Evolutionary conservation across 2,113 vertebrate genomes (phyloP), one percentile per base, ranked within the genome.

Genomic region (Fregetta grallaria): DNA sequence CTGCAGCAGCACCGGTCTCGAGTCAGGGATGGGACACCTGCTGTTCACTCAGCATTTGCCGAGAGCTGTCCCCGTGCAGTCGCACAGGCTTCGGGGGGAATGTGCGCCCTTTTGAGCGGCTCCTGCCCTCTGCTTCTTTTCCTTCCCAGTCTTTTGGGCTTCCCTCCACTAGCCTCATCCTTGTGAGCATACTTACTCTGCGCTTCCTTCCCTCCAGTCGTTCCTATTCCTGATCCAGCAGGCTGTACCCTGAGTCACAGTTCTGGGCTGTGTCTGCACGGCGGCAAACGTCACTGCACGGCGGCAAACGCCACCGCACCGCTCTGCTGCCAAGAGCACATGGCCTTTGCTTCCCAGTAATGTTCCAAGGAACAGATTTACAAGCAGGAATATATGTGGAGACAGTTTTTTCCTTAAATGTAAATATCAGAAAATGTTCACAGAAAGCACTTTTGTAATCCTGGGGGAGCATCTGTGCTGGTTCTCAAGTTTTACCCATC

Each of bases 81-180:
- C 6, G 1, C 34, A 3, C 11, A 19, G 22, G 5, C 44, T 50
- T 14, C 2, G 3, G 66, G 27, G n/a, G 29, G 10, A 86, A 34
- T 3, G 9, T 27, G 47, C 0, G 2, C 18, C 18, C 40, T n/a
- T 47, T 40, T 0, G 3, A 63, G 71, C 50, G 5, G 1, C 52
- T 77, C 25, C 19, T 77, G 87, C 45, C 29, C 13, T 80, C 65
- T 74, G 18, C 40, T 77, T 40, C 30, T 77, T 75, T 63, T 38
- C 15, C 36, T 79, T 74, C 52, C n/a, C 53, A 27, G 5, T n/a
- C 36, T 13, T 49, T 7, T 58, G 45, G 29, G 4, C 71, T 93
- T 83, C 27, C 30, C 12, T 38, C 45, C 12, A 52, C 38, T 32
- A n/a, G 32, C 53, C 7, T 66, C 19, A 10, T 79, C 40, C 45